A percentile compares a stretch with the other conserved stretches of the same genome.
Evolutionary conservation across 1,140 invertebrate genomes (phyloP).

Genomic region (Euglossa dilemma): DNA sequence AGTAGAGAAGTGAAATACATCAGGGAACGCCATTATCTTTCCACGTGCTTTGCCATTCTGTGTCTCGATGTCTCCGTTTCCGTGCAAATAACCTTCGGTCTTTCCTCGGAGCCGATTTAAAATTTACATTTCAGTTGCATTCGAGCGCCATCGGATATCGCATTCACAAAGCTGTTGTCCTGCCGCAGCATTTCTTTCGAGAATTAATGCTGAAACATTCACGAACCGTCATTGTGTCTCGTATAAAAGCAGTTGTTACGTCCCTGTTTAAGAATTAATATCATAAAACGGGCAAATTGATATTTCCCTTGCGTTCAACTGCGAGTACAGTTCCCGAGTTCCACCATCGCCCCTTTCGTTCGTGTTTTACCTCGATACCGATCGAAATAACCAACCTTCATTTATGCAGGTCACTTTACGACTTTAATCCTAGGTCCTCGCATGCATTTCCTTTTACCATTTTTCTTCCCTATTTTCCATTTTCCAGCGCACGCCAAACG

Average conservation of each 20-base stretch:
- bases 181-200: no score
- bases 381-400: no score
- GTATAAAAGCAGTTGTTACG: slow-evolving; percentile 6
- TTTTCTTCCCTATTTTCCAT: no score
- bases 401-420: no score
- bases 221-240: slow-evolving; percentile 1
- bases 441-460: no score
- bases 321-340: no score
- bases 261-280: not conserved
- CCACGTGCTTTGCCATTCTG: slow-evolving; percentile 35
- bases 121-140: slow-evolving; percentile 47
- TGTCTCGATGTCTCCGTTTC: slow-evolving; percentile 15
- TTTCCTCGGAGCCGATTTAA: slow-evolving; percentile 18
- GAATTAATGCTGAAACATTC: slow-evolving; percentile 49
- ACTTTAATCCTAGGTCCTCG: no score
- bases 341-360: no score
- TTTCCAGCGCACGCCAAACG: no score
- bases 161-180: slow-evolving; percentile 44
- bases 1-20: not conserved
- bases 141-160: slow-evolving; percentile 31
- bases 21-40: slow-evolving; percentile 5
- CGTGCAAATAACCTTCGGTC: slow-evolving; percentile 22
- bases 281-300: not conserved
- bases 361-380: no score
- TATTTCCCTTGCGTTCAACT: not conserved